Evolutionary conservation across 2,113 vertebrate species (phyloP).

Genomic region (Melanotaenia duboulayi): DNA sequence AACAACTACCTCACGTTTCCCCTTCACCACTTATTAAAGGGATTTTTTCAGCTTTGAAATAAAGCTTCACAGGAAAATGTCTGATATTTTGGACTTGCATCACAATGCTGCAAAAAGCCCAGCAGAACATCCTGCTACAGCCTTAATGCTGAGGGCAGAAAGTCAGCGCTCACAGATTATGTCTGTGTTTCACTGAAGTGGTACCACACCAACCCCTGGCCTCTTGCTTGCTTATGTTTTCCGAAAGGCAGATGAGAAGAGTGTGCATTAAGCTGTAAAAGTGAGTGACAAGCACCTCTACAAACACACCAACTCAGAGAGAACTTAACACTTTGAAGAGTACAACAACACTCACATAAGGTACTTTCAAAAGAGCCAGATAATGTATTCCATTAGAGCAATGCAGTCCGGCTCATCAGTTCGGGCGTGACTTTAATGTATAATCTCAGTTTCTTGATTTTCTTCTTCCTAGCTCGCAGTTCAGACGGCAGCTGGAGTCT

Average conservation of each 20-base stretch:
- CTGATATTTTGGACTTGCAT: background rate
- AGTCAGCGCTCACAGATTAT: conserved; percentile 30
- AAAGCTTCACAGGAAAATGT: background rate
- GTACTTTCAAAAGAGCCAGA: conserved; percentile 39
- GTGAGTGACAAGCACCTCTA: conserved; percentile 33
- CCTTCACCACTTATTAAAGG: background rate
- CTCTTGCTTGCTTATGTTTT: conserved; percentile 28
- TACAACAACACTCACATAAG: background rate
- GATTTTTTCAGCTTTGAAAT: background rate
- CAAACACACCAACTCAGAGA: conserved; percentile 12
- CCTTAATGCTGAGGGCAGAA: conserved; percentile 33
- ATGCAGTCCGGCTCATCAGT: conserved; percentile 50
- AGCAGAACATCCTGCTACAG: background rate
- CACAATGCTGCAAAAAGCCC: background rate
- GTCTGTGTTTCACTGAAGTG: conserved; percentile 35
- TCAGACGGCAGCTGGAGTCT: conserved; percentile 39
- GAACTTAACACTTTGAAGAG: conserved; percentile 20
- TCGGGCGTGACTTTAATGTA: conserved; percentile 45
- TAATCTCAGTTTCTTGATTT: conserved; percentile 53
- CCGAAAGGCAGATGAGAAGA: conserved; percentile 1
- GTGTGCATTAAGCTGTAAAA: conserved; percentile 10
- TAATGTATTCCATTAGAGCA: conserved; percentile 45
- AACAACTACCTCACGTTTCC: background rate
- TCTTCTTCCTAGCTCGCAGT: background rate
- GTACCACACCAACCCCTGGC: conserved; percentile 30